Base-by-base conservation (phyloP, 2,797 vertebrate species). In the Gobionotothen gibberifrons region DNA sequence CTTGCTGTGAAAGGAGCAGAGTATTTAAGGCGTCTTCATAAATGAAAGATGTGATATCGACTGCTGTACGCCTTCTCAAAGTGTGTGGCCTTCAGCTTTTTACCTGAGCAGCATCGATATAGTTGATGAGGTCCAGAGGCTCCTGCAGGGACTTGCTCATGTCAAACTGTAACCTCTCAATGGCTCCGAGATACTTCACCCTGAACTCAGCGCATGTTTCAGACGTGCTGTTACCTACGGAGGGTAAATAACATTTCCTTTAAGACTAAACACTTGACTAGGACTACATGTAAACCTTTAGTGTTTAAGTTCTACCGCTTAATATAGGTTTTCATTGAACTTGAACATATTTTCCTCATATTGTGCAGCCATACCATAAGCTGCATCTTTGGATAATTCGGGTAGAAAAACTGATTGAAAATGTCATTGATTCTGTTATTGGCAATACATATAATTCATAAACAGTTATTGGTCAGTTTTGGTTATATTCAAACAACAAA, bases 31-130 rank as follows among this genome's bases (percentile, higher is more conserved):
- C 6, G 5, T 42, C 44, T 16, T 48, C 0, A 22, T 29, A 4
- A 26, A 59, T 43, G 11, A 13, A 58, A 21, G 16, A n/a, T 53
- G 12, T 17, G 8, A 63, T 32, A 39, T 13, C 43, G 42, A 52
- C 32, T 17, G 5, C 12, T 49, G 49, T 40, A 17, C 51, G 3
- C 17, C 29, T 19, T 3, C 44, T 29, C 10, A 19, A 46, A 22
- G 5, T 19, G 7, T 26, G 62, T 36, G 11, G 11, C 2, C 39
- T 22, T 9, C 54, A 44, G 69, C 26, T 10, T 39, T 36, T 86
- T 89, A 99, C 98, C 96, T 99, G 98, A 69, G 97, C 96, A n/a
- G 96, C 93, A 76, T 99, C 98, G 22, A 99, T 98, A 48, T 97
- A 99, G 88, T 96, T 97, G 87, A 99, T 98, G 83, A 99, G 95